Evolutionary conservation across 2,797 vertebrate species (phyloP), one percentile per base, ranked within the genome.

Genomic region (Sarcoramphus papa): DNA sequence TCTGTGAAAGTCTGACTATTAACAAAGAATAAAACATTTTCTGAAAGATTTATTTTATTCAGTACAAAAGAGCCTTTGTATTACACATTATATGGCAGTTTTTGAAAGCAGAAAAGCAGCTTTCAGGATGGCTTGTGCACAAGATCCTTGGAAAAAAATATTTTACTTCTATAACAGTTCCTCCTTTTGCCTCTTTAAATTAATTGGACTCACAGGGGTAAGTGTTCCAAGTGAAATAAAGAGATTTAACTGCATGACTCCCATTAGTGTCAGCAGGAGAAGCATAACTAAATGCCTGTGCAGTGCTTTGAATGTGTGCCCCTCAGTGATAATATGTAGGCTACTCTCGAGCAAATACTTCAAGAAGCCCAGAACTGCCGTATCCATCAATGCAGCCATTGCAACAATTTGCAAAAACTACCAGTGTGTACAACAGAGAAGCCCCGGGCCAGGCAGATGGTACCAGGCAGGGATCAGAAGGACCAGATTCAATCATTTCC

Each of bases 191-290:
- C 83, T 93, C 94, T 89, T 93, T 88, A 91, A 96, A 92, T 84
- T 91, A 94, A 93, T 93, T 93, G 85, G 83, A 62, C 92, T 80
- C 88, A 85, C 24, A 65, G 76, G 91, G 70, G 60, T 54, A 91
- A 97, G 88, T 4, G 30, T 75, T 94, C 92, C 89, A 93, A 96
- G 68, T 23, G 79, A 89, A 96, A 93, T 92, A 92, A 84, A 96
- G 88, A 94, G 92, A 94, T 92, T 93, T 94, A 97, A 60, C 95
- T 76, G 92, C 94, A 74, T 86, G 97, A 93, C 51, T 96, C 90
- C 94, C 96, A 97, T 97, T 96, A 97, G 87, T 35, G 78, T 56
- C 96, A 96, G 96, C 87, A 75, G 94, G 96, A 95, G 84, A 65
- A 78, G 69, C 80, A 31, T 27, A 95, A 90, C 92, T 84, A 88